Conservation (phyloP, 2,797 vertebrate species). For the Neoniphon sammara region DNA sequence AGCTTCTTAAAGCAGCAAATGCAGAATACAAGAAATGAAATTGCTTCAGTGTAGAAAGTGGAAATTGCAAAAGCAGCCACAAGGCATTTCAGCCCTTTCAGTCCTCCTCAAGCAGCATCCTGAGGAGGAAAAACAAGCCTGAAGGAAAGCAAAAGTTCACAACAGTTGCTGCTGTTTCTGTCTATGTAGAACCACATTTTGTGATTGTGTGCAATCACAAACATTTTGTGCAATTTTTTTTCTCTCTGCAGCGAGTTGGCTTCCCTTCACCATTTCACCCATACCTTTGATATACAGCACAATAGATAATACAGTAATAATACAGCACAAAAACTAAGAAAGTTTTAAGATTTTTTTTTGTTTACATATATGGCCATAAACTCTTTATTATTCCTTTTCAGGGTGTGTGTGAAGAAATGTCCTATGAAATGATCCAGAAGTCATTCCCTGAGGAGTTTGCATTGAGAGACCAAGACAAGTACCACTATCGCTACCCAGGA, state of each 20-base stretch:
- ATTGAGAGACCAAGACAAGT: slow-evolving; percentile 96
- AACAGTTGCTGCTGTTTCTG: background rate
- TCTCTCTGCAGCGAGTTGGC: too few species aligned
- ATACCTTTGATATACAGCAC: background rate
- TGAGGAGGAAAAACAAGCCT: background rate
- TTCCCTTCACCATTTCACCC: background rate
- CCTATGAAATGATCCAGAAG: slow-evolving; percentile 91
- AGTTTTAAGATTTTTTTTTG: background rate
- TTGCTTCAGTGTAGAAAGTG: too few species aligned
- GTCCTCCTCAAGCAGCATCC: background rate
- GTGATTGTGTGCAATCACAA: too few species aligned
- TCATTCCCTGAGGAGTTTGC: slow-evolving; percentile 95
- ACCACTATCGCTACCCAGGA: slow-evolving; percentile 97
- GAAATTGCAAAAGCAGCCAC: background rate
- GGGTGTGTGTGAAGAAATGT: slow-evolving; percentile 99
- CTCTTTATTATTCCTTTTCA: slow-evolving; percentile 59
- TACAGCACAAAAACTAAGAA: too few species aligned
- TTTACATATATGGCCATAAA: background rate
- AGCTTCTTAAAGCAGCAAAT: too few species aligned
- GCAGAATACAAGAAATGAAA: too few species aligned
- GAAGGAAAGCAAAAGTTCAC: too few species aligned
- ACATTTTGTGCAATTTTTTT: background rate
- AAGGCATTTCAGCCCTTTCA: background rate
- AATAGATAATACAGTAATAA: background rate
- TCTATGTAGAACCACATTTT: background rate